Evolutionary conservation across 2,113 vertebrate species (phyloP).

Genomic region (Poecilia latipinna): DNA sequence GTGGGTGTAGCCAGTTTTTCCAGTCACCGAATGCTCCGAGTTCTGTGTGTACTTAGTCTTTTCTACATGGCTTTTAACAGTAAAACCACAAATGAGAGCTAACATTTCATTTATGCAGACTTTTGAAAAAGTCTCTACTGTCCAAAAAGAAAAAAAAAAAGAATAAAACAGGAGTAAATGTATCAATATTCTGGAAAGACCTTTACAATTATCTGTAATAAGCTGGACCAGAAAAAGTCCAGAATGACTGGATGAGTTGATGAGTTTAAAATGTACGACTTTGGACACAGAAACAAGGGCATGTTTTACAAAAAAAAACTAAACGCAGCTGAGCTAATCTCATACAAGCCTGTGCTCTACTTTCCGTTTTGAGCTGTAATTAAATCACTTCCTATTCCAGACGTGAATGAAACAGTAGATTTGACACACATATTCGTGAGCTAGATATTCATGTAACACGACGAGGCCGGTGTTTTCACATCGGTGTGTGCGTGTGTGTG

Average conservation of each 20-base stretch:
- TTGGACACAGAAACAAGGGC: neutral
- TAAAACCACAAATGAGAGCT: neutral
- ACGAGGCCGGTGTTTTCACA: neutral
- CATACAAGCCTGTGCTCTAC: neutral
- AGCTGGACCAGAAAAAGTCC: neutral
- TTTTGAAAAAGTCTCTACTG: too few species aligned
- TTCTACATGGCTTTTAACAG: neutral
- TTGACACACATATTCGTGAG: neutral
- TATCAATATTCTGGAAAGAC: neutral
- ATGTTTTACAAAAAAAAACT: neutral
- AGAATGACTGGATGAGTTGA: neutral
- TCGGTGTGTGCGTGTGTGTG: neutral
- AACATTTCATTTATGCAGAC: too few species aligned
- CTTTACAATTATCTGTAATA: too few species aligned
- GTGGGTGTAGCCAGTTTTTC: conserved; percentile 75
- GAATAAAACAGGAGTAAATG: neutral
- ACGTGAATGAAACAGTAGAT: too few species aligned
- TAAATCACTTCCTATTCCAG: too few species aligned
- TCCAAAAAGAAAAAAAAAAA: too few species aligned
- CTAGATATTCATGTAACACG: neutral
- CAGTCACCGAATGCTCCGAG: neutral
- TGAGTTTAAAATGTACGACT: neutral
- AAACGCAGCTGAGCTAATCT: neutral
- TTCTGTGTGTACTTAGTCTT: neutral
- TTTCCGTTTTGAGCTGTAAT: too few species aligned